Base-by-base conservation (phyloP, 2,797 vertebrate genomes). In the Calcarius lapponicus region DNA sequence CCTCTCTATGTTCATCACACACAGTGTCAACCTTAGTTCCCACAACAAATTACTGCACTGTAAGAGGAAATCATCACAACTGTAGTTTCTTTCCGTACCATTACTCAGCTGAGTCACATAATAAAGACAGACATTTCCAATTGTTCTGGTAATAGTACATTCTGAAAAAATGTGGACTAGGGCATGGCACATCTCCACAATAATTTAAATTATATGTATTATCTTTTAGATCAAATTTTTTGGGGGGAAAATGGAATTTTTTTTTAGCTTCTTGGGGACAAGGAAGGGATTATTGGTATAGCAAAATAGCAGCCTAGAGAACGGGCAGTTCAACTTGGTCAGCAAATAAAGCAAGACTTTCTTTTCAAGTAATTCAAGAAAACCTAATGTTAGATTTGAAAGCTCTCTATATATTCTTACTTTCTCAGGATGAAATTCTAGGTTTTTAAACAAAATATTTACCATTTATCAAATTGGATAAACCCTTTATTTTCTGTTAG, bases 221-320 rank as follows among this genome's bases (percentile, higher is more conserved):
- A 65, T 70, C 40, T 80, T 82, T 65, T 11, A 20, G 19, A 62
- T 12, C 13, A 47, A 17, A 20, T n/a, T 36, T 86, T 51, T n/a
- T 1, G 0, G 2, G 6, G 17, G 0, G 2, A 45, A 78, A 66
- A 48, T 4, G 5, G 4, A 19, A 11, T 11, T 31, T 38, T 65
- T 54, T 56, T 43, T 62, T 16, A 25, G 47, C 36, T 85, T 92
- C 20, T 81, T 22, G 28, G 7, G 8, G 18, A 80, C 18, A 26
- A 78, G 26, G 13, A 91, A 67, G 18, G 8, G 13, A 57, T 43
- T 65, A 38, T 1, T 42, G 13, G 17, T 47, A n/a, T 13, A 83
- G n/a, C 10, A 75, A 90, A 91, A 83, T 0, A 74, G 18, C 45
- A 83, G 12, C 15, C 51, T 66, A 26, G 34, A 78, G 25, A 71